Conservation (phyloP, 2,797 vertebrate species). For the Streptopelia turtur region DNA sequence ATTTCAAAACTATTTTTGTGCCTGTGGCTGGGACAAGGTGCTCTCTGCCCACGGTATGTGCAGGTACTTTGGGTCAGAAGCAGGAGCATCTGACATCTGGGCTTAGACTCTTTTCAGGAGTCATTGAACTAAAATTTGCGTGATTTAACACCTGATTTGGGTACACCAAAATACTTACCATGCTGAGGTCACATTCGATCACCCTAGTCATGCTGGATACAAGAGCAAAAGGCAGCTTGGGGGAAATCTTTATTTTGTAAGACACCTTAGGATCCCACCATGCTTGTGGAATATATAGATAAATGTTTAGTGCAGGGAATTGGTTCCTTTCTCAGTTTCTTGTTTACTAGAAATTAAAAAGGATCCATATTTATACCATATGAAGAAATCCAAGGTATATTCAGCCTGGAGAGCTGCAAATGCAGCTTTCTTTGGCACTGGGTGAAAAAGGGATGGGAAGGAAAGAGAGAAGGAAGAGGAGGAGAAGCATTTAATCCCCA, state of each 20-base stretch:
- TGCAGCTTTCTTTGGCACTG: background rate
- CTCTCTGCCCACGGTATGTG: background rate
- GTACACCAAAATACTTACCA: background rate
- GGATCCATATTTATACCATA: background rate
- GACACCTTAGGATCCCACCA: background rate
- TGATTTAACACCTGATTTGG: slow-evolving; percentile 1
- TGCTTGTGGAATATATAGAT: background rate
- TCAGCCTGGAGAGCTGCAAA: background rate
- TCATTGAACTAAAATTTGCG: background rate
- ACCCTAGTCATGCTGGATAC: background rate
- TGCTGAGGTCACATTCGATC: background rate
- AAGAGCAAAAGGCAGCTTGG: background rate
- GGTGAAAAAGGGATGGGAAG: background rate
- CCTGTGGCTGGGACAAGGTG: background rate
- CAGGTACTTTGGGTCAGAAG: background rate
- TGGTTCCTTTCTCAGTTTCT: background rate
- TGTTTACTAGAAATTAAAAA: background rate
- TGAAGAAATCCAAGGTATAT: background rate
- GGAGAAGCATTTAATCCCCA: background rate
- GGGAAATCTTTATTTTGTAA: slow-evolving; percentile 1
- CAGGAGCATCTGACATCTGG: background rate
- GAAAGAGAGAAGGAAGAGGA: background rate
- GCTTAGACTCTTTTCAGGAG: background rate
- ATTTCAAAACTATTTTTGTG: background rate
- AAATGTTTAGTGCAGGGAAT: background rate